These are phyloP conservation scores for Peribatodes rhomboidaria DNA, from an alignment of 2,888 invertebrate species.

Conservation along the genomic window DNA sequence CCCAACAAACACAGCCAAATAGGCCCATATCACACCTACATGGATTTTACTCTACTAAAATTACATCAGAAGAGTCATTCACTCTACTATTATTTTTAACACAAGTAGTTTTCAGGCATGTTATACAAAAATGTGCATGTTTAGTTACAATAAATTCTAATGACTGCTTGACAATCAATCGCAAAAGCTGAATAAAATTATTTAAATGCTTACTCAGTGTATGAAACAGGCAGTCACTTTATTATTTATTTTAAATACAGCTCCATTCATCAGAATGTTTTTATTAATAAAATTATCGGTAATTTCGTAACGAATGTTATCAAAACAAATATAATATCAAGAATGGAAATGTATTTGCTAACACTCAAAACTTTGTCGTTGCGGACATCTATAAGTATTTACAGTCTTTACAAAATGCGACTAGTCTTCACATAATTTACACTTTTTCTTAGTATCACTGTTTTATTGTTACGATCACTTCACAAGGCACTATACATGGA, in stretches of 20 bases:
- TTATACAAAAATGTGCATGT: background rate
- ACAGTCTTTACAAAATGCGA: conserved; percentile 53
- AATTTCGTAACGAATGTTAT: background rate
- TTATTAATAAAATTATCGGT: background rate
- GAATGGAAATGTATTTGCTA: conserved; percentile 22
- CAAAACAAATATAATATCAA: background rate
- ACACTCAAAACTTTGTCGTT: conserved; percentile 17
- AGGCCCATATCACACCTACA: conserved; percentile 66
- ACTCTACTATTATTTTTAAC: conserved; percentile 1
- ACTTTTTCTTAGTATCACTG: conserved; percentile 49
- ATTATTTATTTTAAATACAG: conserved; percentile 2
- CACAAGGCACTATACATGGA: conserved; percentile 88
- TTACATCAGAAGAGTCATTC: conserved; percentile 15
- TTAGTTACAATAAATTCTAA: conserved; percentile 4
- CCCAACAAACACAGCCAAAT: conserved; percentile 76
- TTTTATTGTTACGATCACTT: conserved; percentile 52
- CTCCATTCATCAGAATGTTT: conserved; percentile 1
- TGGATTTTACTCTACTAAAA: conserved; percentile 23
- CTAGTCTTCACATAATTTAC: conserved; percentile 53
- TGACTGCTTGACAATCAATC: conserved; percentile 25
- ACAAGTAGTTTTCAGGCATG: conserved; percentile 6
- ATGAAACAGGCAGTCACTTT: conserved; percentile 7
- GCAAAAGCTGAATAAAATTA: conserved; percentile 16
- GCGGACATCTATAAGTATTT: conserved; percentile 43
- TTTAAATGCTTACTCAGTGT: conserved; percentile 23